A percentile compares a stretch with the other conserved stretches of the same genome.
Conservation (phyloP, 1,140 invertebrate species). For the Yoshiicerus persimilis region DNA sequence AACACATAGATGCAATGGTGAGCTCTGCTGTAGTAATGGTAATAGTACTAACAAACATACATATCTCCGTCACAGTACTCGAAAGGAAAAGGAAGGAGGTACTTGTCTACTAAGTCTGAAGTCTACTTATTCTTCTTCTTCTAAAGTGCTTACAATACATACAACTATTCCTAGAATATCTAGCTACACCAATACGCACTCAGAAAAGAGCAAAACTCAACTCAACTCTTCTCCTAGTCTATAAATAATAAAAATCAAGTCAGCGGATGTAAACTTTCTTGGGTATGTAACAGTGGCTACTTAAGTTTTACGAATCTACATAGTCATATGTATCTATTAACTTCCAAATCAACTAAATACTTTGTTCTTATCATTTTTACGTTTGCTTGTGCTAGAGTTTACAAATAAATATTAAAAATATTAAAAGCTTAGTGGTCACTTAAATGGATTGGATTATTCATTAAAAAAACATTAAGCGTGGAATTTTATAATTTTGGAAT, state of each 20-base stretch:
- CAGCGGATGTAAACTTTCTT: background rate
- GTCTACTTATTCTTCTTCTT: background rate
- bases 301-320: too few species aligned
- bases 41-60: background rate
- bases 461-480: too few species aligned
- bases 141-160: background rate
- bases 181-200: background rate
- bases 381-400: too few species aligned
- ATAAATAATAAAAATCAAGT: slow-evolving; percentile 29
- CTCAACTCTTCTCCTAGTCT: background rate
- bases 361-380: too few species aligned
- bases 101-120: background rate
- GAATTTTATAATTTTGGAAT: too few species aligned
- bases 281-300: background rate
- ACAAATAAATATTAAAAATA: too few species aligned
- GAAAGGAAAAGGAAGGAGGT: background rate
- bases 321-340: too few species aligned
- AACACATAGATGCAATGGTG: background rate
- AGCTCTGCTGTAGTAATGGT: background rate
- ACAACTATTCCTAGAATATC: background rate
- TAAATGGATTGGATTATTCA: too few species aligned
- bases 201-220: background rate
- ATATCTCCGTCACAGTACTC: background rate
- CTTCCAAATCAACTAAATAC: too few species aligned
- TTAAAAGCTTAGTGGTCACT: too few species aligned